Conservation (phyloP, 2,888 invertebrate genomes). For the Watsonalla cultraria region DNA sequence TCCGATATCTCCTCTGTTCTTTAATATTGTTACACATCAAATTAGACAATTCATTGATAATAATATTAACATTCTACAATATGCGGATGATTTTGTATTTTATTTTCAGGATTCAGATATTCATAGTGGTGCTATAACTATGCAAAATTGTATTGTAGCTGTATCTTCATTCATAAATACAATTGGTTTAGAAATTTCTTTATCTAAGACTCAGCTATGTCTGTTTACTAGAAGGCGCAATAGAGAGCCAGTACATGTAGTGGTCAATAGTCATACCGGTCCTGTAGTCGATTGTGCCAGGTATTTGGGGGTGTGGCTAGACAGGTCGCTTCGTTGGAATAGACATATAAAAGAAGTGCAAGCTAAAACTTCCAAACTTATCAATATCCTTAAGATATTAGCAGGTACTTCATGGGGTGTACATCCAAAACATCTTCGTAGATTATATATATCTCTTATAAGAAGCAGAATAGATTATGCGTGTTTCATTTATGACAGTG, state of each 20-base stretch:
- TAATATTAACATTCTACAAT: constrained; percentile 9
- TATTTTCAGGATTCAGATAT: constrained; percentile 9
- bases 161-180: constrained; percentile 4
- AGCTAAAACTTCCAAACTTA: too few species aligned
- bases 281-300: constrained; percentile 6
- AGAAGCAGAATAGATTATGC: too few species aligned
- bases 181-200: constrained; percentile 11
- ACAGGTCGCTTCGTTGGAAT: too few species aligned
- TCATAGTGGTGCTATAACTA: rapidly evolving
- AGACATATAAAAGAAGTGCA: too few species aligned
- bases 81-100: constrained; percentile 23
- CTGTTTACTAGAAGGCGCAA: constrained; percentile 10
- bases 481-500: too few species aligned
- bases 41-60: constrained; percentile 6
- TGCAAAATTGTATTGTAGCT: constrained; percentile 8
- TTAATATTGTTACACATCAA: constrained; percentile 14
- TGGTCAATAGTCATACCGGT: background rate
- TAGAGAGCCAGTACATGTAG: constrained; percentile 1
- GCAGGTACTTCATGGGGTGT: too few species aligned
- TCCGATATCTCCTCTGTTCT: constrained; percentile 20
- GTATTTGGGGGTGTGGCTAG: constrained; percentile 13
- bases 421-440: too few species aligned
- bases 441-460: too few species aligned
- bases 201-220: constrained; percentile 12
- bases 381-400: too few species aligned